Evolutionary conservation across 2,797 vertebrate species (phyloP).

Genomic region (Setipinna tenuifilis): DNA sequence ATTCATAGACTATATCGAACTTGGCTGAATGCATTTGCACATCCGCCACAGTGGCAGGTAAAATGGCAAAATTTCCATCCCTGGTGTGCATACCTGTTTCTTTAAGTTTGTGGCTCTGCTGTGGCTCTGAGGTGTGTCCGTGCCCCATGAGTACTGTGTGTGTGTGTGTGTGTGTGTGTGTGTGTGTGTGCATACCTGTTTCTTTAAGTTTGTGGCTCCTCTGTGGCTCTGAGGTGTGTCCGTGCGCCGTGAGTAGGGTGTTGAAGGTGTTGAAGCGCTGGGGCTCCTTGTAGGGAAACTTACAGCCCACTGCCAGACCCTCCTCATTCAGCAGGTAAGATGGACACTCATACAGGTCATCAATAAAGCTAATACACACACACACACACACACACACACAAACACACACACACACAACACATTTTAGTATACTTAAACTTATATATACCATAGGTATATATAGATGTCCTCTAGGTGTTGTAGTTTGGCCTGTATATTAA

Average conservation of each 20-base stretch:
- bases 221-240: not conserved
- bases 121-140: not conserved
- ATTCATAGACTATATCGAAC: too few relatives aligned
- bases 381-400: not conserved
- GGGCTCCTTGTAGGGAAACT: not conserved
- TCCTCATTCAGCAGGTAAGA: constrained; percentile 8
- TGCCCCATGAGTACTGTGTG: constrained; percentile 20
- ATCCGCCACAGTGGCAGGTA: too few relatives aligned
- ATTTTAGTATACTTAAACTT: too few relatives aligned
- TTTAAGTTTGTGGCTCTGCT: fast-evolving
- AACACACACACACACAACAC: not conserved
- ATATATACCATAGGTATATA: too few relatives aligned
- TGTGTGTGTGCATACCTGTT: constrained; percentile 56
- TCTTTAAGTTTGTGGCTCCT: fast-evolving
- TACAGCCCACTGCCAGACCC: constrained; percentile 31
- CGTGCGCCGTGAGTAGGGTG: constrained; percentile 13
- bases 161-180: constrained; percentile 12
- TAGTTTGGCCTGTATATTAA: too few relatives aligned
- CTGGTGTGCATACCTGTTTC: constrained; percentile 52
- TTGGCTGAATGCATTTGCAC: too few relatives aligned
- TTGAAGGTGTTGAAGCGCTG: not conserved
- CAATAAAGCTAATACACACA: not conserved
- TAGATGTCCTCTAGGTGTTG: too few relatives aligned
- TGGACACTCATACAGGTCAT: not conserved
- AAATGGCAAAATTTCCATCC: too few relatives aligned